Percentiles rank a stretch among this genome's conserved stretches.
Evolutionary conservation across 2,888 invertebrate species (phyloP).

Genomic region (Drosophila limbata): DNA sequence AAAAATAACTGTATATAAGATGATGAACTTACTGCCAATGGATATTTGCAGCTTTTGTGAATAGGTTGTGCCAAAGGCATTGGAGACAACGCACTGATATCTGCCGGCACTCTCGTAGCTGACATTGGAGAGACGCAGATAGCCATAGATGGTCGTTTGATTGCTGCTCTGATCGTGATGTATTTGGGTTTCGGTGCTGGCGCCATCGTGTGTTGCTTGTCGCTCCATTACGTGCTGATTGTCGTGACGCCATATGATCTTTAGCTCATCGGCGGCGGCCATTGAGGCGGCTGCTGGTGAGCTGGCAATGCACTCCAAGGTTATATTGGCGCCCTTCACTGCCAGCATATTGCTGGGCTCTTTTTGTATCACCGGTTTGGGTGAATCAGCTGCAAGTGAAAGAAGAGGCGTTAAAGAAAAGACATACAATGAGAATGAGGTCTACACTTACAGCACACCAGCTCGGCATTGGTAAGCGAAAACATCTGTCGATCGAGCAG

Average conservation of each 20-base stretch:
- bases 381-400: constrained; percentile 87
- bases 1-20: too few species aligned
- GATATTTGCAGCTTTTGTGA: constrained; percentile 94
- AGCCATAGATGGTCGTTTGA: constrained; percentile 89
- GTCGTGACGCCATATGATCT: constrained; percentile 95
- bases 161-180: constrained; percentile 83
- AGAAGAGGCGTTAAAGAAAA: not conserved
- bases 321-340: constrained; percentile 94
- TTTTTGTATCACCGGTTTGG: constrained; percentile 93
- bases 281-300: constrained; percentile 91
- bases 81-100: constrained; percentile 97
- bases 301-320: constrained; percentile 92
- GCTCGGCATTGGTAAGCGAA: constrained; percentile 89
- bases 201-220: constrained; percentile 61
- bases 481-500: constrained; percentile 90
- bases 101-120: constrained; percentile 93
- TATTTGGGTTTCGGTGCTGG: constrained; percentile 85
- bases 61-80: constrained; percentile 95
- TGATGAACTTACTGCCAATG: constrained; percentile 89
- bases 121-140: constrained; percentile 91
- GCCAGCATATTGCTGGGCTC: constrained; percentile 93
- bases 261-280: constrained; percentile 87
- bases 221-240: constrained; percentile 87
- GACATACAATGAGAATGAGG: not conserved
- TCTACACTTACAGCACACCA: constrained; percentile 87